phyloP scores from a whole-genome alignment of 2,888 invertebrate species.

The Ennomos quercinarius region DNA sequence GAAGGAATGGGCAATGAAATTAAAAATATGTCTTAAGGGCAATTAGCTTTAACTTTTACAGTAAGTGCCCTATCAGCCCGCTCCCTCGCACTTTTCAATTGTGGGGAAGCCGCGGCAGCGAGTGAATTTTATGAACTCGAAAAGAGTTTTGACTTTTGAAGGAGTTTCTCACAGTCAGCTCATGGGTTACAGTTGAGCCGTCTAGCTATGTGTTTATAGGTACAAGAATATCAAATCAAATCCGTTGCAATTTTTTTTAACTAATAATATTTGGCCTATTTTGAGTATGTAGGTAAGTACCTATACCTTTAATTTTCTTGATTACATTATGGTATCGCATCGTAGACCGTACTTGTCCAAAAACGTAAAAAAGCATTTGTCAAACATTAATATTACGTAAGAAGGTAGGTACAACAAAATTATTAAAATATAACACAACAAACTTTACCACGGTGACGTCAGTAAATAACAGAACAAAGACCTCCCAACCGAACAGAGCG shows the following conservation, averaged over 20 bases:
- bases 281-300: too few species aligned
- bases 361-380: too few species aligned
- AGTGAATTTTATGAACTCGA: constrained; percentile 82
- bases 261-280: too few species aligned
- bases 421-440: constrained; percentile 1
- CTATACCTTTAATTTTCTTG: too few species aligned
- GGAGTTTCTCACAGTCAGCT: constrained; percentile 52
- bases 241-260: too few species aligned
- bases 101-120: constrained; percentile 73
- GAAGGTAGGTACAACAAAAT: not conserved
- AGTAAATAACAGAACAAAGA: constrained; percentile 40
- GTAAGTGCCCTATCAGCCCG: constrained; percentile 82
- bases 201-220: constrained; percentile 13
- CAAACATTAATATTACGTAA: not conserved
- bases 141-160: constrained; percentile 72
- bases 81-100: constrained; percentile 82
- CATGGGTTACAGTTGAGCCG: constrained; percentile 33
- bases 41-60: constrained; percentile 86
- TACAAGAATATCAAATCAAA: not conserved
- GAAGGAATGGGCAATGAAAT: constrained; percentile 85
- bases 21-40: constrained; percentile 87
- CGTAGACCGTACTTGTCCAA: too few species aligned
- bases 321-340: too few species aligned
- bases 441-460: constrained; percentile 34
- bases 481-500: constrained; percentile 44